phyloP scores from a whole-genome alignment of 2,797 vertebrate species.

The Gallinago nigripennis region DNA sequence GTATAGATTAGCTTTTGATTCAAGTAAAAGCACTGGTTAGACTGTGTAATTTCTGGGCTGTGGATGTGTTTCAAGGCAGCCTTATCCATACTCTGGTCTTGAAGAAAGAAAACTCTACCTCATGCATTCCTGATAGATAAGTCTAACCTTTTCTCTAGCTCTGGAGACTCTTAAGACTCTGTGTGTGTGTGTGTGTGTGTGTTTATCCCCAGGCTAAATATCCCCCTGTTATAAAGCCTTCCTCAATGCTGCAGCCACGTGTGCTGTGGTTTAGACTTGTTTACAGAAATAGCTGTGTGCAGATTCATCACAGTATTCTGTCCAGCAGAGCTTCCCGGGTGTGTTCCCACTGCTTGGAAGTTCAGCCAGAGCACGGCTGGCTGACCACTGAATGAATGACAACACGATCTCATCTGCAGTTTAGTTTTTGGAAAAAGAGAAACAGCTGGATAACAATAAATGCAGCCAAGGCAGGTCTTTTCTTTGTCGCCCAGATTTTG shows the following conservation, averaged over 20 bases:
- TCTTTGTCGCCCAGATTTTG: neutral
- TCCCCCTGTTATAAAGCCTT: neutral
- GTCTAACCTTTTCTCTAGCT: neutral
- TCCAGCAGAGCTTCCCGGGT: neutral
- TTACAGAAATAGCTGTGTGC: neutral
- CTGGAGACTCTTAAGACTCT: neutral
- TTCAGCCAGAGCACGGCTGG: neutral
- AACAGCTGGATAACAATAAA: neutral
- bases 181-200: neutral
- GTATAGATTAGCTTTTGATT: neutral
- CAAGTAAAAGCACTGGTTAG: neutral
- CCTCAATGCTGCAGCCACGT: neutral
- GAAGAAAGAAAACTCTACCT: neutral
- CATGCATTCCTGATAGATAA: neutral
- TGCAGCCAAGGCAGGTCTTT: neutral
- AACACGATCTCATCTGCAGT: neutral
- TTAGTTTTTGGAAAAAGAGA: constrained; percentile 24
- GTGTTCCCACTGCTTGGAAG: neutral
- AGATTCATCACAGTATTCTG: neutral
- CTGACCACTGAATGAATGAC: neutral
- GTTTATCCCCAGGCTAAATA: neutral
- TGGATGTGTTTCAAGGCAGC: neutral
- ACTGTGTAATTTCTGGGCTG: neutral
- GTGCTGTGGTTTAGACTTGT: neutral
- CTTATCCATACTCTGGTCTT: neutral